Evolutionary conservation across 2,113 vertebrate species (phyloP).

Genomic region (Anguilla rostrata): DNA sequence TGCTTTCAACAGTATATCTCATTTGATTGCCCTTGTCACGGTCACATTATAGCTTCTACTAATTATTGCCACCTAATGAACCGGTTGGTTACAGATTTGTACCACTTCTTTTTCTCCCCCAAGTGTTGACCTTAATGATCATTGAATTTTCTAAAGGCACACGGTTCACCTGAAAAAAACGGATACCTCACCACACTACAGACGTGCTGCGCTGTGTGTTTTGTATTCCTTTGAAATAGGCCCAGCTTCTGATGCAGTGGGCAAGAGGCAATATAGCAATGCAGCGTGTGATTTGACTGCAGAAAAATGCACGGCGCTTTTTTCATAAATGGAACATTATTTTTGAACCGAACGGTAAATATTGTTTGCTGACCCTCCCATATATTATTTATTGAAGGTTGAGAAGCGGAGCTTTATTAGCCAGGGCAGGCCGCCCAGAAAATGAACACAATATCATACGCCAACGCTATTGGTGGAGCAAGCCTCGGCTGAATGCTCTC

Average conservation of each 20-base stretch:
- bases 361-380: slow-evolving; percentile 47
- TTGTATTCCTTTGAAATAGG: neutral
- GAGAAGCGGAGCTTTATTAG: slow-evolving; percentile 59
- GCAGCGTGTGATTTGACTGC: slow-evolving; percentile 30
- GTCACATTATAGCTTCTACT: neutral
- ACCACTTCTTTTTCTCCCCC: neutral
- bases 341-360: slow-evolving; percentile 59
- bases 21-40: neutral
- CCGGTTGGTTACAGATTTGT: neutral
- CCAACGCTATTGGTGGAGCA: neutral
- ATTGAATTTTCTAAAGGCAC: slow-evolving; percentile 8
- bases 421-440: slow-evolving; percentile 45
- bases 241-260: neutral
- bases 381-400: slow-evolving; percentile 65
- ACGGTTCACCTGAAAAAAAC: neutral
- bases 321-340: slow-evolving; percentile 60
- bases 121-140: slow-evolving; percentile 4
- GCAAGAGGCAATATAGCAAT: neutral
- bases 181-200: neutral
- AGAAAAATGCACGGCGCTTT: slow-evolving; percentile 58
- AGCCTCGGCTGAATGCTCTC: neutral
- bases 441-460: slow-evolving; percentile 58
- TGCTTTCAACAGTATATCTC: slow-evolving; percentile 12
- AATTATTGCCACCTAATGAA: slow-evolving; percentile 6
- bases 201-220: neutral